Evolutionary conservation across 1,140 invertebrate species (phyloP).

Genomic region (Atta texana): DNA sequence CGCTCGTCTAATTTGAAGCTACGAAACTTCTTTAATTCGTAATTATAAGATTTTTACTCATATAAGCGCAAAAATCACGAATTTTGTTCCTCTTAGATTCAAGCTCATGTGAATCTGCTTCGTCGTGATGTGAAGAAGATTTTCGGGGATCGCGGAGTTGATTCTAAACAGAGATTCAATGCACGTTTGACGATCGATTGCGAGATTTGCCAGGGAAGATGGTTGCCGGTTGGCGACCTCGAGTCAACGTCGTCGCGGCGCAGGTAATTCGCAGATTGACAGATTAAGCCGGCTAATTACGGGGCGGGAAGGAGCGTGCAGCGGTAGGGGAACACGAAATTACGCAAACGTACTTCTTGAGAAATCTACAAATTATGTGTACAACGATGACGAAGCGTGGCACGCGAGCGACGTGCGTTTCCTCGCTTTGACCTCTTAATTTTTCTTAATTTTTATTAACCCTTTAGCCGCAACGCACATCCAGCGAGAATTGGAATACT

Average conservation of each 20-base stretch:
- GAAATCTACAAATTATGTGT: conserved; percentile 71
- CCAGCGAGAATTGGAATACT: neutral
- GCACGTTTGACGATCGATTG: neutral
- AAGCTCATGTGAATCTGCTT: neutral
- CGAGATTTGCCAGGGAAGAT: conserved; percentile 14
- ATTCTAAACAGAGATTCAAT: neutral
- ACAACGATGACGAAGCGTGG: conserved; percentile 43
- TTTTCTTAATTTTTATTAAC: conserved; percentile 28
- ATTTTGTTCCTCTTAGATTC: neutral
- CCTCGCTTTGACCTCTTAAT: conserved; percentile 43
- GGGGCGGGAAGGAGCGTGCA: conserved; percentile 1
- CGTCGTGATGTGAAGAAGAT: neutral
- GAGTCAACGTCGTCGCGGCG: conserved; percentile 60
- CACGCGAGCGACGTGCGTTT: conserved; percentile 52
- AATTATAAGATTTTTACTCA: neutral
- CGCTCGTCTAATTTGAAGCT: conserved; percentile 1
- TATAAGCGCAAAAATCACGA: conserved; percentile 6
- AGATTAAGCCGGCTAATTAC: conserved; percentile 76
- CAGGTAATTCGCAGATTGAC: conserved; percentile 66
- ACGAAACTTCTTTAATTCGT: neutral
- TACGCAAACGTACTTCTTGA: conserved; percentile 68
- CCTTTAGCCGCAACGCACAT: neutral
- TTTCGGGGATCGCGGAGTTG: too few species aligned
- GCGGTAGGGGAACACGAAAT: conserved; percentile 38
- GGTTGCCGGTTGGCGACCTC: conserved; percentile 52